These are phyloP conservation scores for Epistrophella euchroma DNA, from an alignment of 2,888 invertebrate species.

Conservation along the genomic window DNA sequence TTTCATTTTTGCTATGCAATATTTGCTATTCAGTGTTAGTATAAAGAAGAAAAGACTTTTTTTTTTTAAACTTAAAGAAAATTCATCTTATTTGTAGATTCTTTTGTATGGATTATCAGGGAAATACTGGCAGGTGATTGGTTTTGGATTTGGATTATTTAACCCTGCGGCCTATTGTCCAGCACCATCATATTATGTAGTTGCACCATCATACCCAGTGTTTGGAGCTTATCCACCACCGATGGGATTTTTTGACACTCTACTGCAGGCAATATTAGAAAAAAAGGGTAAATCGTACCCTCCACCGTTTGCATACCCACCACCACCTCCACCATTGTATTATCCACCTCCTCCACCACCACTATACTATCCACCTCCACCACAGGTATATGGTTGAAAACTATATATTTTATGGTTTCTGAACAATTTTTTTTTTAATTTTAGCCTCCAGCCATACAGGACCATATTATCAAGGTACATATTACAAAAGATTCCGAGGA, in stretches of 20 bases:
- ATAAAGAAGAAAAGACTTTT: not conserved
- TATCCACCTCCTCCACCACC: not conserved
- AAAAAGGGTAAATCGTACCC: conserved; percentile 5
- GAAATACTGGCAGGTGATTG: not conserved
- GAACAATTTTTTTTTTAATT: not conserved
- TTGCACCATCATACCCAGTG: not conserved
- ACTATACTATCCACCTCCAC: not conserved
- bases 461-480: conserved; percentile 3
- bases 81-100: conserved; percentile 1
- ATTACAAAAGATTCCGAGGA: conserved; percentile 18
- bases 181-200: conserved; percentile 8
- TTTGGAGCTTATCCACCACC: conserved; percentile 1
- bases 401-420: not conserved
- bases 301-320: not conserved
- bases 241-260: conserved; percentile 10
- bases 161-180: not conserved
- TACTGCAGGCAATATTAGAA: conserved; percentile 2
- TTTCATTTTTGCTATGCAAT: conserved; percentile 23
- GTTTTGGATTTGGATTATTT: conserved; percentile 19
- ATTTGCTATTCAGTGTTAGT: not conserved
- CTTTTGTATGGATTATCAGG: conserved; percentile 17
- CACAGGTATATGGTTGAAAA: not conserved
- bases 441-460: conserved; percentile 2
- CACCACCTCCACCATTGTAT: not conserved
- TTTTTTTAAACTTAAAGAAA: not conserved